Evolutionary conservation across 2,113 vertebrate genomes (phyloP).

Genomic region (Rynchops niger): DNA sequence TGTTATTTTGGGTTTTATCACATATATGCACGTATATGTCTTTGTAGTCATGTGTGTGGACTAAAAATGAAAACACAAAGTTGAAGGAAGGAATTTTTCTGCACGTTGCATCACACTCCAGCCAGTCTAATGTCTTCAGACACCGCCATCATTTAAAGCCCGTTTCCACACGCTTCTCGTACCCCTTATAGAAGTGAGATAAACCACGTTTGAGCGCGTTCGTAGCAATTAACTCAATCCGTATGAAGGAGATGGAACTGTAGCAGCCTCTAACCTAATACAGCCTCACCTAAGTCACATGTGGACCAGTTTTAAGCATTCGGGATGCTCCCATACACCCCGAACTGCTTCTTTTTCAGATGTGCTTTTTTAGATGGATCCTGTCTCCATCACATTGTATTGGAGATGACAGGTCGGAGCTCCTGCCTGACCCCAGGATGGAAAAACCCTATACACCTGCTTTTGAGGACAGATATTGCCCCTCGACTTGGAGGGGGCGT

Average conservation of each 20-base stretch:
- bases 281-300: background rate
- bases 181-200: background rate
- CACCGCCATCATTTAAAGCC: background rate
- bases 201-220: background rate
- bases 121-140: background rate
- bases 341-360: background rate
- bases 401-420: background rate
- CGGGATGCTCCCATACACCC: background rate
- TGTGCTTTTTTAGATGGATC: background rate
- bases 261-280: background rate
- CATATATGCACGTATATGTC: fast-evolving
- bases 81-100: background rate
- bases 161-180: fast-evolving
- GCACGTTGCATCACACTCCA: fast-evolving
- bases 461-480: background rate
- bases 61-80: background rate
- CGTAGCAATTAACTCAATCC: background rate
- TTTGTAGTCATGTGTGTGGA: background rate
- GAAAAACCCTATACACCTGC: background rate
- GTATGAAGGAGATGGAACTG: background rate
- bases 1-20: background rate
- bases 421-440: background rate
- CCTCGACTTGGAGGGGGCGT: fast-evolving
- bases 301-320: background rate
- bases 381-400: background rate